A percentile compares a stretch with the other conserved stretches of the same genome.
Conservation (phyloP, 2,888 invertebrate genomes). For the Carabus problematicus region DNA sequence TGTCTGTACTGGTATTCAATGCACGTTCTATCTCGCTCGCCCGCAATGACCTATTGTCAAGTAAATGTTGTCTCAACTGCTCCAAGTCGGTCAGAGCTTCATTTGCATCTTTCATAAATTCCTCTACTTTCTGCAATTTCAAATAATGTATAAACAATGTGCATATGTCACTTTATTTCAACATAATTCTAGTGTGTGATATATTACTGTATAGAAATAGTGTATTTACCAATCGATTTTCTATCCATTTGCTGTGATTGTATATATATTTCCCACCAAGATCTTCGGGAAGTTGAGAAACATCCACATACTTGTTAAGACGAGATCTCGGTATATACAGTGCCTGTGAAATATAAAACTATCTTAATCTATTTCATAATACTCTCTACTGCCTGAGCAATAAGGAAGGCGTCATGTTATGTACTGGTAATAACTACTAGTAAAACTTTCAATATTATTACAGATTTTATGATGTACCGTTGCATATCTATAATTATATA, state of each 20-base stretch:
- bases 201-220: constrained; percentile 8
- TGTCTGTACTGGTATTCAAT: constrained; percentile 63
- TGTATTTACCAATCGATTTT: constrained; percentile 73
- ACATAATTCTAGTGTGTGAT: background rate
- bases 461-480: too few relatives aligned
- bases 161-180: background rate
- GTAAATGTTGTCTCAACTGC: constrained; percentile 65
- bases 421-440: too few relatives aligned
- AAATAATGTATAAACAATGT: background rate
- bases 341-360: constrained; percentile 62
- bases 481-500: too few relatives aligned
- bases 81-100: constrained; percentile 68
- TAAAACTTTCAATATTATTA: too few relatives aligned
- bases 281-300: constrained; percentile 73
- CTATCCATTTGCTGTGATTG: constrained; percentile 77
- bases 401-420: too few relatives aligned
- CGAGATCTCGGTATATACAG: constrained; percentile 73
- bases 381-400: too few relatives aligned
- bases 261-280: constrained; percentile 76
- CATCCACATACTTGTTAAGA: constrained; percentile 72
- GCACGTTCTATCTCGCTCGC: constrained; percentile 66
- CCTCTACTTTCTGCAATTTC: constrained; percentile 68
- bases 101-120: constrained; percentile 69
- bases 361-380: too few relatives aligned
- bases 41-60: constrained; percentile 63